phyloP scores from a whole-genome alignment of 2,888 invertebrate genomes.

The Drosophila neonasuta region DNA sequence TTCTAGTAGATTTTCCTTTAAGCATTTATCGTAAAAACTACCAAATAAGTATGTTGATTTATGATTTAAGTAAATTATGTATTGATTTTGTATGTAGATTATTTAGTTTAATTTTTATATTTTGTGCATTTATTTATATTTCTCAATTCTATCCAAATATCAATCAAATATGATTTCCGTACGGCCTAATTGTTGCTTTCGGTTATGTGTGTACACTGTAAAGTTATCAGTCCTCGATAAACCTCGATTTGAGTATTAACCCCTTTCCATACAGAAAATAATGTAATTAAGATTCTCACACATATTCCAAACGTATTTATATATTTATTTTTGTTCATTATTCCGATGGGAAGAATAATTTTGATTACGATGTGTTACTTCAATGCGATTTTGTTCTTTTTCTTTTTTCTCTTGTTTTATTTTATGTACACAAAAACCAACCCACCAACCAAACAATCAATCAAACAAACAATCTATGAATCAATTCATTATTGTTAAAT shows the following conservation, averaged over 20 bases:
- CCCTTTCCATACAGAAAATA: constrained; percentile 14
- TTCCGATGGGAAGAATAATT: constrained; percentile 24
- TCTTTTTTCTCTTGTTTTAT: constrained; percentile 73
- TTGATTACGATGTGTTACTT: constrained; percentile 49
- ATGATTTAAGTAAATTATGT: constrained; percentile 21
- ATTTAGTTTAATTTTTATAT: constrained; percentile 41
- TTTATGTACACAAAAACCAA: constrained; percentile 74
- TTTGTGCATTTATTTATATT: constrained; percentile 59
- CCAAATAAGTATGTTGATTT: constrained; percentile 30
- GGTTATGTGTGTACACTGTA: constrained; percentile 35
- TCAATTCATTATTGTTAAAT: constrained; percentile 12
- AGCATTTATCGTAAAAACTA: constrained; percentile 17
- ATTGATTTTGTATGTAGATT: constrained; percentile 46
- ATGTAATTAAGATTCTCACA: constrained; percentile 1
- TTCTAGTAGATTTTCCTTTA: constrained; percentile 44
- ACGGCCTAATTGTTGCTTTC: constrained; percentile 54
- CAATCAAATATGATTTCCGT: constrained; percentile 26
- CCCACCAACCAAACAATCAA: constrained; percentile 64
- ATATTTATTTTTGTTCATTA: constrained; percentile 22
- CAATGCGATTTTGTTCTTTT: constrained; percentile 75
- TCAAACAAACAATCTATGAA: constrained; percentile 18
- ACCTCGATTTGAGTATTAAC: constrained; percentile 21
- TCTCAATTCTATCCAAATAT: constrained; percentile 9
- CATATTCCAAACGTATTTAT: constrained; percentile 11
- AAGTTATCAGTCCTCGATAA: constrained; percentile 12